Evolutionary conservation across 2,888 invertebrate genomes (phyloP).

Genomic region (Oscheius myriophilus): DNA sequence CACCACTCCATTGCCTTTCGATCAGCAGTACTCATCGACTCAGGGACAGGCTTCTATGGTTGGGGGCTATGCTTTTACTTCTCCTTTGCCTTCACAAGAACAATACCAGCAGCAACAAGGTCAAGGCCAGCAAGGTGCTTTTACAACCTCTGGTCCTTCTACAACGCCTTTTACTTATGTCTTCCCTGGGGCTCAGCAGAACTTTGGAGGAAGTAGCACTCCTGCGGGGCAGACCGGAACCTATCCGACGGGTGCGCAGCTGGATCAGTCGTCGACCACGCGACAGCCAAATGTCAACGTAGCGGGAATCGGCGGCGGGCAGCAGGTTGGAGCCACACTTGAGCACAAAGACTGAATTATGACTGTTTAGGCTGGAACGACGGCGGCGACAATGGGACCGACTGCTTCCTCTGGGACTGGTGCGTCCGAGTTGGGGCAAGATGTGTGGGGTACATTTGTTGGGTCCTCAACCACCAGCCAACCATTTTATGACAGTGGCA

Average conservation of each 20-base stretch:
- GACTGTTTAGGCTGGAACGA: slow-evolving; percentile 10
- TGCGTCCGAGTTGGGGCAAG: slow-evolving; percentile 21
- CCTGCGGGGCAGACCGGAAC: slow-evolving; percentile 8
- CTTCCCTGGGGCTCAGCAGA: slow-evolving; percentile 1
- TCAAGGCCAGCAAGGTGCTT: too few species aligned
- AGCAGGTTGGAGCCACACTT: slow-evolving; percentile 12
- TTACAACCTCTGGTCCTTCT: not conserved
- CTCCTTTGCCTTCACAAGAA: too few species aligned
- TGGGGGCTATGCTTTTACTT: too few species aligned
- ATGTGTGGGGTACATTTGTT: slow-evolving; percentile 12
- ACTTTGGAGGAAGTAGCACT: slow-evolving; percentile 10
- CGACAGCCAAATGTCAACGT: slow-evolving; percentile 23
- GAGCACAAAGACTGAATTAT: slow-evolving; percentile 10
- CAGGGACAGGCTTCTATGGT: not conserved
- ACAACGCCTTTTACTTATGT: not conserved
- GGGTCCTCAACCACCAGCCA: slow-evolving; percentile 11
- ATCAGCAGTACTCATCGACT: slow-evolving; percentile 1
- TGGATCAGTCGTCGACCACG: slow-evolving; percentile 23
- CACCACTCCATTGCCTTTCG: not conserved
- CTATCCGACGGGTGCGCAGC: slow-evolving; percentile 26
- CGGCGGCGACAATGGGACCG: slow-evolving; percentile 11
- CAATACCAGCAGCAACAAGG: too few species aligned
- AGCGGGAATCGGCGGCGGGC: slow-evolving; percentile 21
- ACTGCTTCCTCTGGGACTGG: slow-evolving; percentile 6
- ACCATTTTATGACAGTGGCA: slow-evolving; percentile 23